These are phyloP conservation scores for Mirza zaza DNA, from an alignment of 2,113 vertebrate species.

Conservation along the genomic window DNA sequence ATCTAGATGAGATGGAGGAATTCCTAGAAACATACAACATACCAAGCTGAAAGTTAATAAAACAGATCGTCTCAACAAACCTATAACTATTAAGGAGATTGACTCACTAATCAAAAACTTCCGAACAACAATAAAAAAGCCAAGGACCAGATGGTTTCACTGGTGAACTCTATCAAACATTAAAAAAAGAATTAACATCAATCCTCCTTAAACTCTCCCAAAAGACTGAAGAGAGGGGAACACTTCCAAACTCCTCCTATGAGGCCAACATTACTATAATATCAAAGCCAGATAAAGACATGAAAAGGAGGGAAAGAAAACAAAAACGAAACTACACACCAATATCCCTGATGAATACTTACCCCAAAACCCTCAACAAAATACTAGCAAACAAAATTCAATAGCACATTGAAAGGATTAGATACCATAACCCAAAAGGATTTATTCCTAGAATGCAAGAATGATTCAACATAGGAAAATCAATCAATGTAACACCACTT, in stretches of 20 bases:
- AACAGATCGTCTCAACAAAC: neutral
- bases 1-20: neutral
- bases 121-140: neutral
- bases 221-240: neutral
- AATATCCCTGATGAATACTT: neutral
- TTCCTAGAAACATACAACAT: neutral
- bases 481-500: neutral
- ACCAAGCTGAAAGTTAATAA: neutral
- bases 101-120: neutral
- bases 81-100: neutral
- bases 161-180: neutral
- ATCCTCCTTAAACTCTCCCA: neutral
- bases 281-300: neutral
- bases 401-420: neutral
- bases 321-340: neutral
- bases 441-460: neutral
- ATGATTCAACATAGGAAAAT: neutral
- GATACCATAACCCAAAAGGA: neutral
- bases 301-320: neutral
- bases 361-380: neutral
- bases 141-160: neutral
- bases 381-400: neutral
- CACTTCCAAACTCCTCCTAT: neutral
- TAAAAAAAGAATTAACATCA: neutral
- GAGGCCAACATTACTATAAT: neutral